phyloP scores from a whole-genome alignment of 2,113 vertebrate genomes.

The Nyctereutes procyonoides region DNA sequence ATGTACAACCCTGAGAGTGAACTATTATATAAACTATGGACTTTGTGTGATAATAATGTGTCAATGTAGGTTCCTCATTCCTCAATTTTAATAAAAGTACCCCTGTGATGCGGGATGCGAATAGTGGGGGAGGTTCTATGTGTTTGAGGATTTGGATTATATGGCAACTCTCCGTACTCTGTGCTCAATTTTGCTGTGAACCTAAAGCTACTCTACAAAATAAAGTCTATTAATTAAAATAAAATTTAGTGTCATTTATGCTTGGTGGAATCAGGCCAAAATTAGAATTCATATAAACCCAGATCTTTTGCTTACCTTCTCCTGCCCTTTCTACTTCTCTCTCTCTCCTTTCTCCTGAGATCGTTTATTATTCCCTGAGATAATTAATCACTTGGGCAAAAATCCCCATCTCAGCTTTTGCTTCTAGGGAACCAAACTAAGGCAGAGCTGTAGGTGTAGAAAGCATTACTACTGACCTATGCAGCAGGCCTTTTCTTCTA shows the following conservation, averaged over 20 bases:
- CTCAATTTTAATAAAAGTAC: background rate
- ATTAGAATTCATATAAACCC: background rate
- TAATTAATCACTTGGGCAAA: background rate
- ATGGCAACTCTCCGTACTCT: background rate
- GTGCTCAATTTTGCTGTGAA: background rate
- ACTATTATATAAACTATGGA: background rate
- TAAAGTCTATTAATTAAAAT: background rate
- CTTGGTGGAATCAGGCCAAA: background rate
- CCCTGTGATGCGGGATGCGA: background rate
- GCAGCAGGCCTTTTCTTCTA: constrained; percentile 1
- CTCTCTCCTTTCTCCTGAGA: background rate
- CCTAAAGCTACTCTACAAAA: background rate
- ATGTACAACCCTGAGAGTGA: background rate
- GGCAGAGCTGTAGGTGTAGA: background rate
- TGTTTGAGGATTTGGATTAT: background rate
- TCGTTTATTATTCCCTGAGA: background rate
- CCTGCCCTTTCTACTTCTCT: background rate
- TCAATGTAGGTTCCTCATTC: background rate
- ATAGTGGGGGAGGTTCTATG: background rate
- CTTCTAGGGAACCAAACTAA: background rate
- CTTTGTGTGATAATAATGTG: background rate
- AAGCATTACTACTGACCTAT: background rate
- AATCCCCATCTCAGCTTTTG: background rate
- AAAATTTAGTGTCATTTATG: background rate
- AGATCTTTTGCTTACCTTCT: background rate